These are phyloP conservation scores for Spongilla lacustris DNA, from an alignment of 37 sponge, comb jelly and placozoan genomes.

Conservation along the genomic window DNA sequence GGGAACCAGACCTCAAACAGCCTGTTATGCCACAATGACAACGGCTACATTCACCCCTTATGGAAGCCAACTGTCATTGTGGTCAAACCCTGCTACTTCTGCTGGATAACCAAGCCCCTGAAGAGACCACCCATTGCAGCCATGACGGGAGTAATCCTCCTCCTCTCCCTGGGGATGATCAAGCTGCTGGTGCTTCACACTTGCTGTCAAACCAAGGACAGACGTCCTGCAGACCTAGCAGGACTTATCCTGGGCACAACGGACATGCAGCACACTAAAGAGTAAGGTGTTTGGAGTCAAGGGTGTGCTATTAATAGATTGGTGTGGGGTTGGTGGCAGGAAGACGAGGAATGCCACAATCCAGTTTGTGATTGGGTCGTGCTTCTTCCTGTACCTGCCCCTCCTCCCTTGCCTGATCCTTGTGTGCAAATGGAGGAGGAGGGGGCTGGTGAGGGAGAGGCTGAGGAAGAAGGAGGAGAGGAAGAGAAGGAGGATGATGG, in stretches of 20 bases:
- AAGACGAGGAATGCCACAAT: slow-evolving; percentile 64
- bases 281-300: slow-evolving; percentile 6
- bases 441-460: slow-evolving; percentile 48
- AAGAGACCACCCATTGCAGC: slow-evolving; percentile 51
- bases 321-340: slow-evolving; percentile 15
- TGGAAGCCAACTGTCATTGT: slow-evolving; percentile 43
- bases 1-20: not conserved
- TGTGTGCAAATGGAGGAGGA: slow-evolving; percentile 70
- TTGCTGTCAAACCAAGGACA: slow-evolving; percentile 71
- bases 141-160: slow-evolving; percentile 30
- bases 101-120: slow-evolving; percentile 79
- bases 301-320: too few relatives aligned
- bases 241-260: slow-evolving; percentile 77
- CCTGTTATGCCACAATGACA: not conserved
- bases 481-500: slow-evolving; percentile 53
- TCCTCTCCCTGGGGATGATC: slow-evolving; percentile 72
- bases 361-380: slow-evolving; percentile 79
- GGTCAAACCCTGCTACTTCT: slow-evolving; percentile 58
- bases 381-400: slow-evolving; percentile 84
- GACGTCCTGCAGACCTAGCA: slow-evolving; percentile 70
- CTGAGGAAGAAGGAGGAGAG: slow-evolving; percentile 74
- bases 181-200: slow-evolving; percentile 70
- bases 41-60: slow-evolving; percentile 38
- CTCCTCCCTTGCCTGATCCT: slow-evolving; percentile 67
- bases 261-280: slow-evolving; percentile 53